Evolutionary conservation across 2,113 vertebrate genomes (phyloP).

Genomic region (Nanorana parkeri): DNA sequence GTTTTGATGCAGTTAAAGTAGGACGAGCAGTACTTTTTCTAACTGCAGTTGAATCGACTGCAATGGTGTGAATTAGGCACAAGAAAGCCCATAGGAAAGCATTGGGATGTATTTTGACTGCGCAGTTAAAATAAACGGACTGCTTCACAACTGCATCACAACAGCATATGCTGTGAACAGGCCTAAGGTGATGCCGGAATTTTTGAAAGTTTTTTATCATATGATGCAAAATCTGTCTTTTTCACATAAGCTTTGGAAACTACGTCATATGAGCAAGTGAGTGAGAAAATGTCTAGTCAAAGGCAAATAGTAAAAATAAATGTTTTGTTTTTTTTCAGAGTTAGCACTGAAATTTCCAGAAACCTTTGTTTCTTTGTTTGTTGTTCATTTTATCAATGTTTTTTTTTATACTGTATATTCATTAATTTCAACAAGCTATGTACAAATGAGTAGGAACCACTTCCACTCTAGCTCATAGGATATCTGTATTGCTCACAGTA

Average conservation of each 20-base stretch:
- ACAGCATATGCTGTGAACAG: too few species aligned
- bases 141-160: too few species aligned
- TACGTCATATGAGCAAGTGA: conserved; percentile 25
- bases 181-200: neutral
- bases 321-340: neutral
- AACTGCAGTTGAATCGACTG: too few species aligned
- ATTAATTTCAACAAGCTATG: neutral
- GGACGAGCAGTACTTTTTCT: too few species aligned
- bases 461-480: conserved; percentile 7
- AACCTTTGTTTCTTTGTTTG: neutral
- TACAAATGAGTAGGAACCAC: neutral
- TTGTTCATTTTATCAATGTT: too few species aligned
- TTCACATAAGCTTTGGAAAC: neutral
- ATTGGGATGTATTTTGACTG: too few species aligned
- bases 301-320: conserved; percentile 29
- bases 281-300: conserved; percentile 39
- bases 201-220: neutral
- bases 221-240: neutral
- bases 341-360: neutral
- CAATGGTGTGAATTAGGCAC: too few species aligned
- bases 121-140: too few species aligned
- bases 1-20: too few species aligned
- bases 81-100: too few species aligned
- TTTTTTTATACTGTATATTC: neutral
- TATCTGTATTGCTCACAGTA: neutral